These are phyloP conservation scores for Hydrocynus forskahlii DNA, from an alignment of 2,797 vertebrate genomes.

Conservation along the genomic window DNA sequence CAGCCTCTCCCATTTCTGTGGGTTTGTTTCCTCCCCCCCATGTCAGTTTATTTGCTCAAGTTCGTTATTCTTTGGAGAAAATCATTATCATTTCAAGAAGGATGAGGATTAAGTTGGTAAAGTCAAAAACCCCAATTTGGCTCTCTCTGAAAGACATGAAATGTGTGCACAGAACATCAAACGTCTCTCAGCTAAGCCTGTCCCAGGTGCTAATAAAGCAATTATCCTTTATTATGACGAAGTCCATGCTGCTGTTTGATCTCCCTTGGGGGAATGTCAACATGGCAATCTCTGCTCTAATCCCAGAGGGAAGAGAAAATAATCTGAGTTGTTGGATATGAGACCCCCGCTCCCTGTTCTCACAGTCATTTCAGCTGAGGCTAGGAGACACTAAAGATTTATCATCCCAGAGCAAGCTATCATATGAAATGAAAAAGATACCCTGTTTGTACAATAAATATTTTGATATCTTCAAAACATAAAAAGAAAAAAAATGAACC, in stretches of 20 bases:
- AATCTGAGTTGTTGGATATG: conserved; percentile 41
- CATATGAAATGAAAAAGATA: background rate
- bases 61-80: conserved; percentile 56
- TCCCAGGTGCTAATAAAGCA: conserved; percentile 53
- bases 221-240: conserved; percentile 47
- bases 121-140: conserved; percentile 43
- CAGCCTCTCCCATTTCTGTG: conserved; percentile 43
- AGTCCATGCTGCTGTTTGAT: conserved; percentile 32
- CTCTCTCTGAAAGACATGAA: conserved; percentile 32
- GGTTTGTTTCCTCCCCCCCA: conserved; percentile 45
- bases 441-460: background rate
- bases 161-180: conserved; percentile 26
- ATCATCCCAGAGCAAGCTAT: background rate
- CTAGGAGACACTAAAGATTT: background rate
- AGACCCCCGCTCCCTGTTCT: background rate
- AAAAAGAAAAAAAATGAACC: background rate
- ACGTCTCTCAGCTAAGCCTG: background rate
- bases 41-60: conserved; percentile 56
- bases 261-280: conserved; percentile 28
- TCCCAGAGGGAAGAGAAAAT: conserved; percentile 39
- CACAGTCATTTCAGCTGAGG: background rate
- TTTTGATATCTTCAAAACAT: background rate
- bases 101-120: conserved; percentile 37
- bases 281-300: conserved; percentile 33
- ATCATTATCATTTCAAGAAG: conserved; percentile 59